Percentiles rank a stretch among this genome's conserved stretches.
phyloP scores from a whole-genome alignment of 2,113 vertebrate genomes.

The human (Homo sapiens) region GRCh38 chr4:120314001-120314500 shows the following conservation, averaged over 20 bases:
- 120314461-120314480: neutral
- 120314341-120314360: no score
- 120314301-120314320: no score
- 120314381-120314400: neutral
- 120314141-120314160: neutral
- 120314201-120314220: no score
- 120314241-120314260: no score
- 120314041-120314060: neutral
- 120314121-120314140: neutral
- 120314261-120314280: no score
- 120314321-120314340: no score
- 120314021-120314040: neutral
- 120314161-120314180: neutral
- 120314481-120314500: neutral
- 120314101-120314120: neutral
- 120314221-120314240: no score
- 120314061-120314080: neutral
- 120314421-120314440: neutral
- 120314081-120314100: neutral
- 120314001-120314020: fast-evolving
- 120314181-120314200: neutral
- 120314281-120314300: no score
- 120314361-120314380: no score
- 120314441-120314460: neutral
- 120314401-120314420: neutral